phyloP scores from a whole-genome alignment of 2,113 vertebrate genomes.

The Coreoperca whiteheadi region DNA sequence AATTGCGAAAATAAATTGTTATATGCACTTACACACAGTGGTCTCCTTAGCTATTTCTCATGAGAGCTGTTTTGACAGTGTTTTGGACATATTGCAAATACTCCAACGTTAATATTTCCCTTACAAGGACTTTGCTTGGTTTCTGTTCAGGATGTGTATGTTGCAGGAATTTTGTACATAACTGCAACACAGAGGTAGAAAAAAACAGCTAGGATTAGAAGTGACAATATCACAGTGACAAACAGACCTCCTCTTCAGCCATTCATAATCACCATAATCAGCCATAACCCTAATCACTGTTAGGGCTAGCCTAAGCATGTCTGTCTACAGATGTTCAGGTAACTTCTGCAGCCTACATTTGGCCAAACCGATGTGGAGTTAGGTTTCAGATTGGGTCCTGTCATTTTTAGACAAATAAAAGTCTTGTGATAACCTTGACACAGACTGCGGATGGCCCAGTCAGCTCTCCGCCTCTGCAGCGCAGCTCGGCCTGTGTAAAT shows the following conservation, averaged over 20 bases:
- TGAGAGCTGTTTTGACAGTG: constrained; percentile 58
- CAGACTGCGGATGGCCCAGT: constrained; percentile 50
- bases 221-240: constrained; percentile 7
- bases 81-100: constrained; percentile 64
- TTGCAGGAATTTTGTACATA: constrained; percentile 43
- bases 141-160: constrained; percentile 38
- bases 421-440: constrained; percentile 76
- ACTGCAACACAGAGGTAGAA: neutral
- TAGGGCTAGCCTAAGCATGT: neutral
- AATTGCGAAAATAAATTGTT: constrained; percentile 57
- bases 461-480: constrained; percentile 41
- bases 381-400: constrained; percentile 51
- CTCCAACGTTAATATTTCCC: constrained; percentile 56
- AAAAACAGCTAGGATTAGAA: neutral
- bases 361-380: constrained; percentile 54
- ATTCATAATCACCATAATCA: no score
- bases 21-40: constrained; percentile 32
- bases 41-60: constrained; percentile 20
- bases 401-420: constrained; percentile 62
- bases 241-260: neutral
- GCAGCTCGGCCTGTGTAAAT: constrained; percentile 51
- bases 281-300: constrained; percentile 9
- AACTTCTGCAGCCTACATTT: constrained; percentile 25
- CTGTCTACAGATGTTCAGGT: constrained; percentile 37
- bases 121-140: constrained; percentile 59